Conservation (phyloP, 2,888 invertebrate genomes). For the Cryptops parisi region DNA sequence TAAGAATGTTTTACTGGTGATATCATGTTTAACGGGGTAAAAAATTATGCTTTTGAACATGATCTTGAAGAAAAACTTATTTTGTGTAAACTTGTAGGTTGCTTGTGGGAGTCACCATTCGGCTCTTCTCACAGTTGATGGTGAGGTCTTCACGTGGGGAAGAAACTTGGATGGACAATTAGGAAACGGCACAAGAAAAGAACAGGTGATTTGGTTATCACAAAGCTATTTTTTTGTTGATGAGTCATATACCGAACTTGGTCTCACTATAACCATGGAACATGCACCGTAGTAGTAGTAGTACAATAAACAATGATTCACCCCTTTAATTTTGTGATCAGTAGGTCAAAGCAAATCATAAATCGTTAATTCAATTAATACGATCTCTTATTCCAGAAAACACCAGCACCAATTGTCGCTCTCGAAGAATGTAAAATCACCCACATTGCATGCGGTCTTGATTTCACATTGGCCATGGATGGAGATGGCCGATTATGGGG, state of each 20-base stretch:
- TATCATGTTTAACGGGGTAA: no score
- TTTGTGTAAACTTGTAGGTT: conserved; percentile 41
- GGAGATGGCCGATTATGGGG: conserved; percentile 48
- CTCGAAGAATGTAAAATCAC: conserved; percentile 26
- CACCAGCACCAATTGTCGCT: conserved; percentile 17
- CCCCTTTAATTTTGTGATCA: no score
- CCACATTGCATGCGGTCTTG: conserved; percentile 53
- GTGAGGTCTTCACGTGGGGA: conserved; percentile 68
- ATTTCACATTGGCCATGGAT: conserved; percentile 56
- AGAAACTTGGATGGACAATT: conserved; percentile 80
- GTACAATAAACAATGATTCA: background rate
- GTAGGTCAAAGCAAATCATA: no score
- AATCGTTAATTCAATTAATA: background rate
- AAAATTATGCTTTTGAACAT: no score
- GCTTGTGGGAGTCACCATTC: conserved; percentile 70
- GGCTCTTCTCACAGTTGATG: conserved; percentile 52
- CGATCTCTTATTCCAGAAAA: conserved; percentile 21
- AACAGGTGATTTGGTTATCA: conserved; percentile 25
- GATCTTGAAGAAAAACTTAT: no score
- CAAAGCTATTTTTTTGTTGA: background rate
- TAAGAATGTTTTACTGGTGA: no score
- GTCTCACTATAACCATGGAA: no score
- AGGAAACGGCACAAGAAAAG: conserved; percentile 49
- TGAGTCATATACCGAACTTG: no score
- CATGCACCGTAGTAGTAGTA: background rate